Evolutionary conservation across 2,113 vertebrate species (phyloP).

Genomic region (Meriones unguiculatus): DNA sequence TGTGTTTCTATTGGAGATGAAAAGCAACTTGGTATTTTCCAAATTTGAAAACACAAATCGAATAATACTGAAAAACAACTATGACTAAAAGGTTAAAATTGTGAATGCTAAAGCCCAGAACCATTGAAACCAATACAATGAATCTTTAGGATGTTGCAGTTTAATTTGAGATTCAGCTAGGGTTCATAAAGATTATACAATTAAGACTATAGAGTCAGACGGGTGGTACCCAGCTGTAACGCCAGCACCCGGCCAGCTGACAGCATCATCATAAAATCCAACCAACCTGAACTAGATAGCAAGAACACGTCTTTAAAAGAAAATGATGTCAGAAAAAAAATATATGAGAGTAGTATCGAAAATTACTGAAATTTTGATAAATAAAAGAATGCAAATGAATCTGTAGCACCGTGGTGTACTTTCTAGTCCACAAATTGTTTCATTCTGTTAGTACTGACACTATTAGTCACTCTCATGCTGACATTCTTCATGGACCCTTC

Average conservation of each 20-base stretch:
- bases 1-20: neutral
- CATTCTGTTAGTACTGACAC: constrained; percentile 32
- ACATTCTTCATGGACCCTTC: constrained; percentile 22
- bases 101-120: constrained; percentile 45
- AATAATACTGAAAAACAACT: constrained; percentile 32
- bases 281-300: neutral
- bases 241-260: neutral
- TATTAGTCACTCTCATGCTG: constrained; percentile 20
- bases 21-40: neutral
- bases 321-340: constrained; percentile 21
- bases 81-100: constrained; percentile 22
- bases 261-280: neutral
- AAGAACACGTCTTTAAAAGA: neutral
- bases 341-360: constrained; percentile 49
- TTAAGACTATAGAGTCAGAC: neutral
- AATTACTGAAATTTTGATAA: constrained; percentile 50
- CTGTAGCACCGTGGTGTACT: neutral
- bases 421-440: constrained; percentile 13
- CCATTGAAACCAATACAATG: neutral
- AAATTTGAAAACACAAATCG: constrained; percentile 17
- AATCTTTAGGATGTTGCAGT: constrained; percentile 2
- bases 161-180: constrained; percentile 32
- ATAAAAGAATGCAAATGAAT: constrained; percentile 36
- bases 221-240: neutral
- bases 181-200: neutral